Base-by-base conservation (phyloP, 2,888 invertebrate species). In the Coenonympha arcania region DNA sequence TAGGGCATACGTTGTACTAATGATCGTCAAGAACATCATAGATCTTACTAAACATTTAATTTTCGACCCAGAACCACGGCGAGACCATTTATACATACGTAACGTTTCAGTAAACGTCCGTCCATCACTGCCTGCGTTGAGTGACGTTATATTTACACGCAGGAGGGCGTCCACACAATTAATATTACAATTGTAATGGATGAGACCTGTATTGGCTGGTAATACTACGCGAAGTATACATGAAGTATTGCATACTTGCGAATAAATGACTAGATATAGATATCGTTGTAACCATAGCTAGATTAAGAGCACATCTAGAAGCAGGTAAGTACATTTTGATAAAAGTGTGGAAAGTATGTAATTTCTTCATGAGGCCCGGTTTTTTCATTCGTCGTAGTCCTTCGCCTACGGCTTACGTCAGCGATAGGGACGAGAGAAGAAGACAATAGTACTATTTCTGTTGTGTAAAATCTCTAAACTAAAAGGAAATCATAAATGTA, bases 151-250 rank as follows among this genome's bases (percentile, higher is more conserved):
- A 69, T 64, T 68, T 67, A 69, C 65, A 59, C 76, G 59, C 76
- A 67, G 75, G 73, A 64, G 76, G 77, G 69, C 56, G 74, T 57
- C 75, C 43, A 42, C 58, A 73, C 73, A 76, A 76, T 77, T 76
- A 78, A 70, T 71, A 68, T 63, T 64, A 68, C 65, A 68, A 66
- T 65, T 44, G 61, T 59, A 59, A 65, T 64, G 55, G 54, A 60
- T 58, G 59, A 55, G 52, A 46, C 51, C 50, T 51, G 53, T 54
- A 55, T 56, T 55, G 43, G 55, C 57, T 51, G 52, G 54, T 57
- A 55, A 59, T 56, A 54, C 54, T 52, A 49, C 48, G 44, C 44
- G 52, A 51, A 51, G 51, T 48, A 33, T 9, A 50, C 54, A 51
- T 57, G 51, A 54, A 54, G 49, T 48, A 57, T 57, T 51, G 28